A percentile compares a stretch with the other conserved stretches of the same genome.
phyloP scores from a whole-genome alignment of 37 sponge, comb jelly and placozoan genomes.

The Beroe forskalii region DNA sequence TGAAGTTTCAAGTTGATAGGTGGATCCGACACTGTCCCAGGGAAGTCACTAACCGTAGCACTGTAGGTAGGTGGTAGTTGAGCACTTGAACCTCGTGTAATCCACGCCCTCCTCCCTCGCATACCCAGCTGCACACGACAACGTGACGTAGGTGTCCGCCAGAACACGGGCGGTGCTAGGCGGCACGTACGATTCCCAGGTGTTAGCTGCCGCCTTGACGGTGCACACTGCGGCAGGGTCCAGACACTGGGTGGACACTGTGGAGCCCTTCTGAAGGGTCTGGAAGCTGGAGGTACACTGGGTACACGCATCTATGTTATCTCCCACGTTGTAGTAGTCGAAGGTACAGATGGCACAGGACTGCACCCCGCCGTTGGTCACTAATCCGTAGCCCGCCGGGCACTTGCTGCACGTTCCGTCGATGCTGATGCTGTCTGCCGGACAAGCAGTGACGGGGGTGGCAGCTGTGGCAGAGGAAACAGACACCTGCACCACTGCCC shows the following conservation, averaged over 20 bases:
- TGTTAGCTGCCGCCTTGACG: not conserved
- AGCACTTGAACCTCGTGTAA: not conserved
- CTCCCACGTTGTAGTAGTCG: not conserved
- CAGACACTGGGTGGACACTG: not conserved
- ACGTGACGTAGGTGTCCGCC: not conserved
- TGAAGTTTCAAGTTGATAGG: too few relatives aligned
- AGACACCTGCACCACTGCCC: not conserved
- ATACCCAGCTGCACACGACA: not conserved
- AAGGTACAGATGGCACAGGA: not conserved
- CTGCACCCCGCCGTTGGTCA: not conserved
- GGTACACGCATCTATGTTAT: not conserved
- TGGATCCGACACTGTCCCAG: too few relatives aligned
- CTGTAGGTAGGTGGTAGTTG: not conserved
- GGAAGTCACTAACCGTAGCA: constrained; percentile 20
- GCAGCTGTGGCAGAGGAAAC: not conserved
- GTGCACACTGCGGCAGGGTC: not conserved
- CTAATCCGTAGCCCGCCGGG: not conserved
- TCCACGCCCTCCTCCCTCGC: not conserved
- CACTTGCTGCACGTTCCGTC: not conserved
- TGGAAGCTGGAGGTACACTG: not conserved
- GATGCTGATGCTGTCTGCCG: not conserved
- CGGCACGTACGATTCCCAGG: not conserved
- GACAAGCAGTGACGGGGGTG: not conserved
- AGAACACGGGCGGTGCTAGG: not conserved
- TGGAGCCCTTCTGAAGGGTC: constrained; percentile 6